Conservation (phyloP, 2,888 invertebrate species). For the Parnassius glacialis region DNA sequence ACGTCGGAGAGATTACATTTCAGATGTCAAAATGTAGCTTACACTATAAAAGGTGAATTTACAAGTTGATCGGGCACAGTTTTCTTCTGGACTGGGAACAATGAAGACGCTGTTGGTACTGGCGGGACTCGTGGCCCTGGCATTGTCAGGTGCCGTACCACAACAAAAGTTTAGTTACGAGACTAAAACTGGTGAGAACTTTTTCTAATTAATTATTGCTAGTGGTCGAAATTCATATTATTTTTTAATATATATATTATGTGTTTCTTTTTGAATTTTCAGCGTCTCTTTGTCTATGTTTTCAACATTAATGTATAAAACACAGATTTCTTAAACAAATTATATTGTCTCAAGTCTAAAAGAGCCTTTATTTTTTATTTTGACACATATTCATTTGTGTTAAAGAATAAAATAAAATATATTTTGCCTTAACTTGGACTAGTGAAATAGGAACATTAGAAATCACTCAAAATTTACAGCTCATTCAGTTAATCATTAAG, state of each 20-base stretch:
- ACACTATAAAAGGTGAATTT: conserved; percentile 36
- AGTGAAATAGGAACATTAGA: background rate
- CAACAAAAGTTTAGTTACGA: conserved; percentile 36
- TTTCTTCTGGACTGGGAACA: conserved; percentile 49
- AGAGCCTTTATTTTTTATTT: too few relatives aligned
- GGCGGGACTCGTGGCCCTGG: conserved; percentile 61
- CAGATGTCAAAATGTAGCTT: conserved; percentile 29
- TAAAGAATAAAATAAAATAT: too few relatives aligned
- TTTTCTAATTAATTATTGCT: background rate
- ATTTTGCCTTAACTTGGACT: too few relatives aligned
- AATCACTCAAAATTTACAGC: background rate
- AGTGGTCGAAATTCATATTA: too few relatives aligned
- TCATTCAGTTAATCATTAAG: too few relatives aligned
- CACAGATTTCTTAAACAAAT: too few relatives aligned
- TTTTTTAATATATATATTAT: too few relatives aligned
- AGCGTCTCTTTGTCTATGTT: too few relatives aligned
- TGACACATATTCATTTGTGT: too few relatives aligned
- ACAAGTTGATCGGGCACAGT: conserved; percentile 47
- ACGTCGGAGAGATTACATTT: conserved; percentile 27
- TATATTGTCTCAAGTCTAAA: too few relatives aligned
- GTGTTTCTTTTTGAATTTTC: too few relatives aligned
- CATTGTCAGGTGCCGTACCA: conserved; percentile 50
- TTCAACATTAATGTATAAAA: too few relatives aligned
- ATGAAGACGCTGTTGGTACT: conserved; percentile 76
- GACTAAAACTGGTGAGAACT: conserved; percentile 43